Evolutionary conservation across 2,888 invertebrate genomes (phyloP), one percentile per base, ranked within the genome.

Genomic region (Caenorhabditis angaria): DNA sequence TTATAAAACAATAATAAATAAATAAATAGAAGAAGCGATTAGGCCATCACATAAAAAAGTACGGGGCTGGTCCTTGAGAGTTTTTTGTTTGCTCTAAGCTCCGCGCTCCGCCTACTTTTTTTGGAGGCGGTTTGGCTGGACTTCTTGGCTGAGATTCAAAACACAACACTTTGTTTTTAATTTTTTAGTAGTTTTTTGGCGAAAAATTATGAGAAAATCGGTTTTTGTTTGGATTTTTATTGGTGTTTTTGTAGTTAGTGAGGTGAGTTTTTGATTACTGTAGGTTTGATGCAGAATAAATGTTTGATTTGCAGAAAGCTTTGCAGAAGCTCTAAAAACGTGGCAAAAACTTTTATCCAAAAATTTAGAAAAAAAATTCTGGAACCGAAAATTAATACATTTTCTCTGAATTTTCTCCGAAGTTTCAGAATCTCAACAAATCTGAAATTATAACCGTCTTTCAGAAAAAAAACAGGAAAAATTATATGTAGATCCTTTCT

Each of bases 391-490:
- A 48, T 28, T 24, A 47, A 41, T 24, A 47, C n/a, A 47, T 32
- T n/a, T 28, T 58, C 35, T 54, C 12, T 14, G 54, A 47, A 54
- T 29, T 35, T 57, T 28, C 28, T 32, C 20, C 12, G 25, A 12
- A 22, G 62, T 56, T 64, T 67, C 71, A 72, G 28, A 72, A 72
- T 27, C 67, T 72, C 22, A 67, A 24, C 22, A 67, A 72, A 57
- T n/a, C n/a, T n/a, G n/a, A n/a, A n/a, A n/a, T n/a, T n/a, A n/a
- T n/a, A n/a, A n/a, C n/a, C n/a, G n/a, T n/a, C n/a, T n/a, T n/a
- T n/a, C n/a, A n/a, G n/a, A n/a, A n/a, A n/a, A n/a, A n/a, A n/a
- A n/a, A n/a, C n/a, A n/a, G n/a, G n/a, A n/a, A n/a, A n/a, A n/a
- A n/a, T n/a, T n/a, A n/a, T n/a, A n/a, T n/a, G n/a, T n/a, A n/a